Evolutionary conservation across 2,797 vertebrate genomes (phyloP).

Genomic region (Lerista edwardsae): DNA sequence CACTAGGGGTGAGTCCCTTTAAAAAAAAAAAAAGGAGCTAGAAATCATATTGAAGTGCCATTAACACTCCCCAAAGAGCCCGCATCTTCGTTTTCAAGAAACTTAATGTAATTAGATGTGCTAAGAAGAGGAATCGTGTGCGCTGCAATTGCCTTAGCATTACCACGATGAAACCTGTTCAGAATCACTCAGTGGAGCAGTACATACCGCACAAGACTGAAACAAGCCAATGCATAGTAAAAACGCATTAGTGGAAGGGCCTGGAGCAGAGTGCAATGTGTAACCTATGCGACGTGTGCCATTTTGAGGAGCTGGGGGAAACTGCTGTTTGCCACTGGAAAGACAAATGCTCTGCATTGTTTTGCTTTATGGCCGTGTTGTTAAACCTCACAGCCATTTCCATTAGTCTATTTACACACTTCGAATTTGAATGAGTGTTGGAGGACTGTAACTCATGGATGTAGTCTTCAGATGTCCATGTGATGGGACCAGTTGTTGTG

Average conservation of each 20-base stretch:
- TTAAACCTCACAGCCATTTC: not conserved
- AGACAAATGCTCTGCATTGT: not conserved
- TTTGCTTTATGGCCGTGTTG: not conserved
- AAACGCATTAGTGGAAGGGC: not conserved
- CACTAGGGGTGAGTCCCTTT: slow-evolving; percentile 35
- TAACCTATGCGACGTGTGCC: not conserved
- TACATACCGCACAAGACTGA: not conserved
- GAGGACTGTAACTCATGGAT: too few relatives aligned
- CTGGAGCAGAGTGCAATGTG: not conserved
- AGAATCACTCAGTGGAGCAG: slow-evolving; percentile 11
- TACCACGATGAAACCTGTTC: slow-evolving; percentile 23
- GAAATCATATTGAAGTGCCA: slow-evolving; percentile 51
- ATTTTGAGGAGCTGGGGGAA: slow-evolving; percentile 7
- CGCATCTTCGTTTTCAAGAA: slow-evolving; percentile 16
- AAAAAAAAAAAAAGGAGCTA: slow-evolving; percentile 15
- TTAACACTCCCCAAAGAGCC: slow-evolving; percentile 31
- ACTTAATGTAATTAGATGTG: slow-evolving; percentile 28
- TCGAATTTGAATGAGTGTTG: not conserved
- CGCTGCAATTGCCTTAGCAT: slow-evolving; percentile 37
- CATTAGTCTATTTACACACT: not conserved
- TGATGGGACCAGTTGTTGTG: too few relatives aligned
- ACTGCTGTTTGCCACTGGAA: not conserved
- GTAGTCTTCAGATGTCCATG: too few relatives aligned
- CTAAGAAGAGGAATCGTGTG: slow-evolving; percentile 48
- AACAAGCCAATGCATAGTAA: slow-evolving; percentile 6